Percentiles rank a stretch among this genome's conserved stretches.
These are phyloP conservation scores for Crepidodera aurea DNA, from an alignment of 2,888 invertebrate genomes.

Conservation along the genomic window DNA sequence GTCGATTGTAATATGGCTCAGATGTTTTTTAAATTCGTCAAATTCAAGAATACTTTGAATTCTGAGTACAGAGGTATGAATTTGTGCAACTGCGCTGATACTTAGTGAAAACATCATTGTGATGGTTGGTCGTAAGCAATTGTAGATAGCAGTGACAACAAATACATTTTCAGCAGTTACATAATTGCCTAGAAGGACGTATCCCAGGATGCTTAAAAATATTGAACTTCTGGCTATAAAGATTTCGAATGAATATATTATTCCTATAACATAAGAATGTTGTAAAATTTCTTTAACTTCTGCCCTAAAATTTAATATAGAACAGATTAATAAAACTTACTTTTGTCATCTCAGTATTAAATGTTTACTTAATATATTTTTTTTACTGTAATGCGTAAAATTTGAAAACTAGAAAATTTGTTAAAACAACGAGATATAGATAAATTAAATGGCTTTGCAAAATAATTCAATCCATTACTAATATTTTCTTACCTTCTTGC, in stretches of 20 bases:
- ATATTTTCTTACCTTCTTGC: constrained; percentile 72
- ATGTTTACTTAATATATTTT: no score
- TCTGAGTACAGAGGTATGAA: constrained; percentile 76
- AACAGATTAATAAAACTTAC: no score
- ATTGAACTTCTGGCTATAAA: constrained; percentile 88
- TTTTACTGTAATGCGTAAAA: no score
- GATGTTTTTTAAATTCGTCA: constrained; percentile 59
- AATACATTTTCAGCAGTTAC: constrained; percentile 87
- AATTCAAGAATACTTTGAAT: constrained; percentile 68
- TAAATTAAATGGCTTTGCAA: no score
- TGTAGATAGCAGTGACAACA: constrained; percentile 89
- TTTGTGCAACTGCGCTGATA: constrained; percentile 82
- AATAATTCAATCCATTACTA: no score
- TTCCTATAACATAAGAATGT: constrained; percentile 79
- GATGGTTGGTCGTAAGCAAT: constrained; percentile 86
- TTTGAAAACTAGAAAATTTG: no score
- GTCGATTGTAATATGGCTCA: neutral
- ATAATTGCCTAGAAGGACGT: constrained; percentile 73
- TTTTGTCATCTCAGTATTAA: no score
- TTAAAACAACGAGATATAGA: no score
- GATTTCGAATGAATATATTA: constrained; percentile 83
- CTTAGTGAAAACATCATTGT: constrained; percentile 91
- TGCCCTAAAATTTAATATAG: constrained; percentile 63
- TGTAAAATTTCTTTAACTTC: constrained; percentile 77
- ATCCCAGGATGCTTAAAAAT: constrained; percentile 83